Conservation (phyloP, 1,140 invertebrate species). For the Halesus radiatus region DNA sequence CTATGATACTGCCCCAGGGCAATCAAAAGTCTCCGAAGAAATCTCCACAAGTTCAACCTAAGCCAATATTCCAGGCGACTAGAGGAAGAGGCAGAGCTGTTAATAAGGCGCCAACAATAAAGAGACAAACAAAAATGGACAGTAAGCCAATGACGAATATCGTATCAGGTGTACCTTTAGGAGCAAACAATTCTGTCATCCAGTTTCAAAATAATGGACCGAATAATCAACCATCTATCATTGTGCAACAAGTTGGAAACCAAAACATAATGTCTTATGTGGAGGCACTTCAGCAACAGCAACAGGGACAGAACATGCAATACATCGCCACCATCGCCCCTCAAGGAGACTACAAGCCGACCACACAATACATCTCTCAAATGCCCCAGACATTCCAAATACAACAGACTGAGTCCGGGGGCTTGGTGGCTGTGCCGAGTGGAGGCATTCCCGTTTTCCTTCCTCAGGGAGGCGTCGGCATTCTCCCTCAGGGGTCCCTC, state of each 20-base stretch:
- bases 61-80: conserved; percentile 67
- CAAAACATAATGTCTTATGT: conserved; percentile 80
- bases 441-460: conserved; percentile 74
- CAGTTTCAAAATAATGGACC: conserved; percentile 68
- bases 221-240: conserved; percentile 73
- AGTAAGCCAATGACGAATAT: conserved; percentile 67
- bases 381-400: conserved; percentile 75
- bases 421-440: conserved; percentile 72
- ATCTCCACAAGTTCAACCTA: conserved; percentile 66
- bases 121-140: conserved; percentile 67
- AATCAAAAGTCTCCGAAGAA: conserved; percentile 69
- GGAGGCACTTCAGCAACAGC: conserved; percentile 76
- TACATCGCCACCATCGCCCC: conserved; percentile 79
- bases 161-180: conserved; percentile 63
- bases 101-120: conserved; percentile 67
- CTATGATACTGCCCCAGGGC: conserved; percentile 64
- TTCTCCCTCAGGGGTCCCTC: conserved; percentile 68
- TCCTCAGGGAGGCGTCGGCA: conserved; percentile 68
- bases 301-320: conserved; percentile 78
- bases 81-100: conserved; percentile 65
- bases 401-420: conserved; percentile 74
- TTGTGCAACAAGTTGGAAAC: conserved; percentile 77
- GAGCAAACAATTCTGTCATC: conserved; percentile 66
- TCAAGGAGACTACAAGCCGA: conserved; percentile 71
- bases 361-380: conserved; percentile 72